Evolutionary conservation across 2,888 invertebrate genomes (phyloP).

Genomic region (Thereva nobilitata): DNA sequence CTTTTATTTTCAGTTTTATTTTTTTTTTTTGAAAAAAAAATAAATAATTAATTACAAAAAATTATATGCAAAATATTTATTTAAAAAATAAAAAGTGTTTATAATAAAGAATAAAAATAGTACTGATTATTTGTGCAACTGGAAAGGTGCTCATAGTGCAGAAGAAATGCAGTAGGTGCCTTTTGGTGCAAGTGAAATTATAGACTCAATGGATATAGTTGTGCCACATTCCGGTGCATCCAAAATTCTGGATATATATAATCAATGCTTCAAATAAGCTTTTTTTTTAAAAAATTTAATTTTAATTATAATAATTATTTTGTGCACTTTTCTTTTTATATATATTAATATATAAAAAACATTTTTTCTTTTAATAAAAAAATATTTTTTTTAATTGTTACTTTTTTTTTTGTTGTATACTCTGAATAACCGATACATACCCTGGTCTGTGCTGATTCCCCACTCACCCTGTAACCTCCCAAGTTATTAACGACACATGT

Average conservation of each 20-base stretch:
- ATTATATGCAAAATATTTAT: too few relatives aligned
- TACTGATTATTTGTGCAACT: too few relatives aligned
- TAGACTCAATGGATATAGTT: constrained; percentile 11
- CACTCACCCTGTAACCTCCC: constrained; percentile 86
- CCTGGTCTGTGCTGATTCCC: constrained; percentile 81
- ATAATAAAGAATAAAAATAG: too few relatives aligned
- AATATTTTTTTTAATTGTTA: constrained; percentile 23
- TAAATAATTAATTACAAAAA: too few relatives aligned
- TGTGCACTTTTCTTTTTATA: too few relatives aligned
- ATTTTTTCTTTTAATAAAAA: too few relatives aligned
- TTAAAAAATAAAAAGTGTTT: too few relatives aligned
- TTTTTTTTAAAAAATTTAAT: not conserved
- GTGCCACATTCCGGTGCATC: constrained; percentile 43
- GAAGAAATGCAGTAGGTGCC: constrained; percentile 24
- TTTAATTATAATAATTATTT: too few relatives aligned
- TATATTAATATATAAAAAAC: too few relatives aligned
- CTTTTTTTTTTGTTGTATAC: constrained; percentile 30
- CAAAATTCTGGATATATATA: constrained; percentile 7
- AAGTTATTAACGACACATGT: constrained; percentile 80
- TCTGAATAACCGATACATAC: constrained; percentile 70
- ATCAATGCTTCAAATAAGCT: constrained; percentile 1
- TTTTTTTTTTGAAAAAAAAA: too few relatives aligned
- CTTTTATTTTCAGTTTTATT: too few relatives aligned
- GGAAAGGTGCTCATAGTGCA: constrained; percentile 23
- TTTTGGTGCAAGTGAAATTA: constrained; percentile 31